phyloP scores from a whole-genome alignment of 2,797 vertebrate species.

The Anguilla megastoma region DNA sequence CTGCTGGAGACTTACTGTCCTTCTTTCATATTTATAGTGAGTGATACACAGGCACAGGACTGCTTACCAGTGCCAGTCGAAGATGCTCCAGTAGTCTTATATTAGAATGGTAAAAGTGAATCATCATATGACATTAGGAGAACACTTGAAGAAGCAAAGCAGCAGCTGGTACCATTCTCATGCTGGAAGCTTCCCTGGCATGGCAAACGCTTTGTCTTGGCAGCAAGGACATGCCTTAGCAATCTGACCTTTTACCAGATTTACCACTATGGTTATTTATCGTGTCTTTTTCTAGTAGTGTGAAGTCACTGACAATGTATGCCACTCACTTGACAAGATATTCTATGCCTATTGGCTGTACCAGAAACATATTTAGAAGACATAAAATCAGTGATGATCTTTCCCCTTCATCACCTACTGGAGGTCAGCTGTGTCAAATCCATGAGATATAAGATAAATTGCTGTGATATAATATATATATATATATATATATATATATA shows the following conservation, averaged over 20 bases:
- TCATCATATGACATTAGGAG: background rate
- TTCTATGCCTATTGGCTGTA: background rate
- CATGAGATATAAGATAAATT: background rate
- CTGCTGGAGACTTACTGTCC: background rate
- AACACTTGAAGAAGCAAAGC: background rate
- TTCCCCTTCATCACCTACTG: background rate
- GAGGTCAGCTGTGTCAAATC: slow-evolving; percentile 3
- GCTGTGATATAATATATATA: background rate
- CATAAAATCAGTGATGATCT: background rate
- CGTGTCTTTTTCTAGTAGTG: slow-evolving; percentile 2
- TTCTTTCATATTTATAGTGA: background rate
- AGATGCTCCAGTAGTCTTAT: background rate
- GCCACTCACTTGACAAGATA: background rate
- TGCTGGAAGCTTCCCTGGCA: background rate
- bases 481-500: too few relatives aligned
- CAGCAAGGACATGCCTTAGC: background rate
- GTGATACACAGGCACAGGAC: background rate
- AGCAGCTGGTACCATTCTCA: slow-evolving; percentile 10
- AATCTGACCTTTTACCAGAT: background rate
- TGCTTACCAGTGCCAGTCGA: background rate
- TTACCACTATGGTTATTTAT: background rate
- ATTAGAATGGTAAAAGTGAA: background rate
- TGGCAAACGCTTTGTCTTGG: slow-evolving; percentile 13
- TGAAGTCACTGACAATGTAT: background rate
- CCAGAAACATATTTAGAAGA: slow-evolving; percentile 7